A percentile compares a stretch with the other conserved stretches of the same genome.
phyloP scores from a whole-genome alignment of 1,140 invertebrate species.

The Lepidostoma basale region DNA sequence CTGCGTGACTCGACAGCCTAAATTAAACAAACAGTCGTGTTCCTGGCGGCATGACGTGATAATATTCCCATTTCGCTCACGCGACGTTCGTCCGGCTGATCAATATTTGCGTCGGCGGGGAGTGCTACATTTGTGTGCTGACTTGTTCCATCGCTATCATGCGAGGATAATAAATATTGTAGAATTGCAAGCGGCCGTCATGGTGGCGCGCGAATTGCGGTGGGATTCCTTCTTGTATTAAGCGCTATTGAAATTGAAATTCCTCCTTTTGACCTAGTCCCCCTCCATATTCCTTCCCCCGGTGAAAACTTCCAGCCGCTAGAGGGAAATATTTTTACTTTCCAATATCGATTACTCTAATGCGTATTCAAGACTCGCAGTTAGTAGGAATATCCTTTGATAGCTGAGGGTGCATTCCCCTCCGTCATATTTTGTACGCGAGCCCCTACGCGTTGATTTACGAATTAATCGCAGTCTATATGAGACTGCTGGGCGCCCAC shows the following conservation, averaged over 20 bases:
- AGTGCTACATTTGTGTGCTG: too few species aligned
- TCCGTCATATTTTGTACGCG: too few species aligned
- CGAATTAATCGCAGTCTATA: neutral
- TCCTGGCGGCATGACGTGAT: constrained; percentile 22
- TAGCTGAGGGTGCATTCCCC: too few species aligned
- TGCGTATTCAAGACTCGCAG: too few species aligned
- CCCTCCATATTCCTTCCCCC: neutral
- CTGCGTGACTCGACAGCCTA: constrained; percentile 18
- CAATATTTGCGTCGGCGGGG: constrained; percentile 17
- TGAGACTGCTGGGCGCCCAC: constrained; percentile 20
- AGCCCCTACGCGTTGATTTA: neutral
- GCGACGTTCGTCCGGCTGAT: constrained; percentile 8
- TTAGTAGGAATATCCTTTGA: too few species aligned
- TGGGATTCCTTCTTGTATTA: constrained; percentile 1
- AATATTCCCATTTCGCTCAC: constrained; percentile 28
- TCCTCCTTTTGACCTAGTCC: constrained; percentile 4
- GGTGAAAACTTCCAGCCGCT: too few species aligned
- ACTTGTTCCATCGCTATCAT: too few species aligned
- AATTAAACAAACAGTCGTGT: neutral
- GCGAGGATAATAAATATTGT: too few species aligned
- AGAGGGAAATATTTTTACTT: constrained; percentile 5
- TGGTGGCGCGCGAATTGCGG: neutral
- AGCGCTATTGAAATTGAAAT: constrained; percentile 9
- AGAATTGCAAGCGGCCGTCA: too few species aligned
- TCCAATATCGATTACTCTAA: too few species aligned